phyloP scores from a whole-genome alignment of 35 echinoderm and acorn worm species.

The Nesometra sesokonis region DNA sequence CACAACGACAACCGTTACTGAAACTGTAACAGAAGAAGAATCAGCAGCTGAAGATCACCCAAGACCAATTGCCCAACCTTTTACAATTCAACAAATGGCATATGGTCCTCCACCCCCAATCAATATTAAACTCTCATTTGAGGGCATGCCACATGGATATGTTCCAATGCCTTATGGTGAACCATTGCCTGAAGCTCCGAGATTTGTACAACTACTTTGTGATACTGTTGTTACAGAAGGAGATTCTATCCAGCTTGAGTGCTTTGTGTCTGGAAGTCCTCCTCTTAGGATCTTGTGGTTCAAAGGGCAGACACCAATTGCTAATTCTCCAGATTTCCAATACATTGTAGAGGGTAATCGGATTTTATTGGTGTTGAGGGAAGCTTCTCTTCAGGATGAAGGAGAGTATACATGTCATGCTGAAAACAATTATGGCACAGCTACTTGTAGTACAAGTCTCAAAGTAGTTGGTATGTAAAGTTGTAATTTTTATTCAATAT shows the following conservation, averaged over 20 bases:
- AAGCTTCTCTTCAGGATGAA: conserved; percentile 68
- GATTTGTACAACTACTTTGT: conserved; percentile 41
- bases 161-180: not conserved
- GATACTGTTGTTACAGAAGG: conserved; percentile 60
- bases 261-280: conserved; percentile 80
- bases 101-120: not conserved
- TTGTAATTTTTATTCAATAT: not conserved
- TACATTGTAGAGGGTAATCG: conserved; percentile 77
- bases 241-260: conserved; percentile 55
- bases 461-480: conserved; percentile 59
- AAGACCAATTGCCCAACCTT: not conserved
- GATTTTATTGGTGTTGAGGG: conserved; percentile 66
- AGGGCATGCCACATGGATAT: not conserved
- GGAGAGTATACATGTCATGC: conserved; percentile 93
- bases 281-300: conserved; percentile 74
- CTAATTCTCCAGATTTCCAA: conserved; percentile 84
- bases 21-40: conserved; percentile 69
- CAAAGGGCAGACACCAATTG: conserved; percentile 56
- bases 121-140: conserved; percentile 23
- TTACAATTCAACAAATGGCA: not conserved
- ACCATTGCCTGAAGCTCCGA: conserved; percentile 50
- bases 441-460: conserved; percentile 72
- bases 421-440: conserved; percentile 70
- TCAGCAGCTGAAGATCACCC: conserved; percentile 2
- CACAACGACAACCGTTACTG: conserved; percentile 84